These are phyloP conservation scores for Holothuria glaberrima DNA, from an alignment of 35 echinoderm and acorn worm species.

Conservation along the genomic window DNA sequence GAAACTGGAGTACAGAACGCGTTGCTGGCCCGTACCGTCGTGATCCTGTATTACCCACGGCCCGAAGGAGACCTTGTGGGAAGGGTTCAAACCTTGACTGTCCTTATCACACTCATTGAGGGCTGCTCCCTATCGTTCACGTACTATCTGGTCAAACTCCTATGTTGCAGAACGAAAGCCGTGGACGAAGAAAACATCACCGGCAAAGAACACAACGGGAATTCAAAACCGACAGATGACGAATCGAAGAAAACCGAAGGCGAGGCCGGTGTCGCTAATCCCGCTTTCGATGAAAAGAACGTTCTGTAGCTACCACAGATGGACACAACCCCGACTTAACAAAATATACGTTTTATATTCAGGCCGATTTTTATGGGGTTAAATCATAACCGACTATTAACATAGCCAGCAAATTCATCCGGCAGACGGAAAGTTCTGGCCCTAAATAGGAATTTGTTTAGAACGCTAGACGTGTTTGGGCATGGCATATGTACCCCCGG, in stretches of 20 bases:
- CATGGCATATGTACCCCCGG: too few relatives aligned
- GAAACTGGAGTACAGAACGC: slow-evolving; percentile 86
- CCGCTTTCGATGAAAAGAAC: background rate
- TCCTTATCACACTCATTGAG: slow-evolving; percentile 68
- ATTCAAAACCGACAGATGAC: background rate
- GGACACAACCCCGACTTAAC: background rate
- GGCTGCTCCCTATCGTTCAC: slow-evolving; percentile 37
- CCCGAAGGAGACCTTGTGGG: slow-evolving; percentile 80
- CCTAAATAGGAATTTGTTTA: too few relatives aligned
- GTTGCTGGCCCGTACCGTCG: slow-evolving; percentile 72
- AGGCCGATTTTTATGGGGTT: too few relatives aligned
- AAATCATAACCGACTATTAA: too few relatives aligned
- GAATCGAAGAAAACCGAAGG: background rate
- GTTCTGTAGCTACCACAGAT: background rate
- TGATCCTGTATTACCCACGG: slow-evolving; percentile 70
- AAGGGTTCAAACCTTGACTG: slow-evolving; percentile 60
- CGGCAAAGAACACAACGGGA: background rate
- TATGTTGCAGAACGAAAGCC: background rate
- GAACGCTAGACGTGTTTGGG: too few relatives aligned
- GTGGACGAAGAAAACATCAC: slow-evolving; percentile 5
- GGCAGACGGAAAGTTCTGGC: too few relatives aligned
- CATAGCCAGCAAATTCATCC: too few relatives aligned
- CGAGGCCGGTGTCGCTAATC: background rate
- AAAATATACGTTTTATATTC: too few relatives aligned
- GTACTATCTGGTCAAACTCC: slow-evolving; percentile 29